Conservation (phyloP, 1,140 invertebrate species). For the Papilio polytes region DNA sequence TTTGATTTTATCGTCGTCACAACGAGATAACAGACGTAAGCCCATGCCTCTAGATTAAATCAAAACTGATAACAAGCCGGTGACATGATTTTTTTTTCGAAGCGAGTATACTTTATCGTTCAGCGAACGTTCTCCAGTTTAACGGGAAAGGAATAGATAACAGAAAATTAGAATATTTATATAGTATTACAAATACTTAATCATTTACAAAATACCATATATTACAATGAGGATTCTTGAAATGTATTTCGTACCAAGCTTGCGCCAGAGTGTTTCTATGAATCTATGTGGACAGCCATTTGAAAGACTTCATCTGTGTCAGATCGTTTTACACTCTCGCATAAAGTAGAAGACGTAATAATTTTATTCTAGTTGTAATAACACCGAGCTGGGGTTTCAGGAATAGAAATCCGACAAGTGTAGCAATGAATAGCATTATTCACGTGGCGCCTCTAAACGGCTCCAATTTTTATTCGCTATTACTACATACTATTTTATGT, state of each 20-base stretch:
- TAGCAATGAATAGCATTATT: background rate
- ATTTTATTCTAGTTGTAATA: background rate
- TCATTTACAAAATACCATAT: background rate
- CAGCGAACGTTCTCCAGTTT: slow-evolving; percentile 43
- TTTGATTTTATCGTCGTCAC: slow-evolving; percentile 69
- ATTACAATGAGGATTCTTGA: background rate
- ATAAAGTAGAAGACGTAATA: background rate
- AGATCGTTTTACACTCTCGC: slow-evolving; percentile 9
- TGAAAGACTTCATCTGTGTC: slow-evolving; percentile 23
- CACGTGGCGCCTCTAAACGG: background rate
- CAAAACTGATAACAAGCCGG: slow-evolving; percentile 73
- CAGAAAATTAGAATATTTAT: slow-evolving; percentile 44
- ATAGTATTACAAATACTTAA: background rate
- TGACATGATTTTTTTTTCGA: slow-evolving; percentile 68
- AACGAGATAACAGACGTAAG: slow-evolving; percentile 71
- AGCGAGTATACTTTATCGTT: slow-evolving; percentile 54
- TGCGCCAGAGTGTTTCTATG: background rate
- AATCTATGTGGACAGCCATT: slow-evolving; percentile 17
- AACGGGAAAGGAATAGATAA: slow-evolving; percentile 28
- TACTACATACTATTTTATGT: background rate
- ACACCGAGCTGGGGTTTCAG: slow-evolving; percentile 8
- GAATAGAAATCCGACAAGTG: slow-evolving; percentile 27
- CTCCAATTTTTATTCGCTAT: background rate
- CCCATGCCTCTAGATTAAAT: slow-evolving; percentile 68
- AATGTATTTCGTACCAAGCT: background rate